These are phyloP conservation scores for Latheticus oryzae DNA, from an alignment of 2,888 invertebrate species.

Conservation along the genomic window DNA sequence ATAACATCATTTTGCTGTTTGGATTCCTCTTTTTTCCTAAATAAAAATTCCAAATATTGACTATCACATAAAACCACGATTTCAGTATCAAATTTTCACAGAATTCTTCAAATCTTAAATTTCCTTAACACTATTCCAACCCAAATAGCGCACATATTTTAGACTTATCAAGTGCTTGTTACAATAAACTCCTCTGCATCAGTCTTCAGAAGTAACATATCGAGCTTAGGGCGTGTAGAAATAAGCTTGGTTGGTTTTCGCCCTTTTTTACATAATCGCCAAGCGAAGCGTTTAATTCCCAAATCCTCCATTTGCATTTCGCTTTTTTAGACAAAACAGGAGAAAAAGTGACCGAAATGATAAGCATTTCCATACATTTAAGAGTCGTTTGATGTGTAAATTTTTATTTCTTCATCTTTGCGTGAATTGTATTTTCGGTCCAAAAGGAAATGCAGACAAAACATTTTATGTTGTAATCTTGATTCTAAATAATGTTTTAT, in stretches of 20 bases:
- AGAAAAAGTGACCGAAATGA: slow-evolving; percentile 4
- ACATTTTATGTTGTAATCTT: slow-evolving; percentile 9
- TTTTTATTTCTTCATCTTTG: neutral
- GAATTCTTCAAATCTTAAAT: too few species aligned
- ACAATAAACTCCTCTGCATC: slow-evolving; percentile 19
- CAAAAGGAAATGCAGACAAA: slow-evolving; percentile 15
- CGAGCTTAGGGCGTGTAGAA: slow-evolving; percentile 5
- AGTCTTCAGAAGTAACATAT: slow-evolving; percentile 15
- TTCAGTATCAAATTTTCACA: too few species aligned
- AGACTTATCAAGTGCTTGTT: slow-evolving; percentile 16
- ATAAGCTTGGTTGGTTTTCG: slow-evolving; percentile 4
- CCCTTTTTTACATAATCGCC: slow-evolving; percentile 25
- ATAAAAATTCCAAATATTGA: too few species aligned
- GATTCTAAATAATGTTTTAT: slow-evolving; percentile 19
- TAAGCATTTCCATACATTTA: too few species aligned
- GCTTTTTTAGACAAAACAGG: slow-evolving; percentile 13
- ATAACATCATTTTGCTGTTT: too few species aligned
- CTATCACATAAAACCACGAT: too few species aligned
- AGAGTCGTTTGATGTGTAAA: slow-evolving; percentile 14
- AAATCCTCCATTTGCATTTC: slow-evolving; percentile 22
- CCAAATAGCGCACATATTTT: too few species aligned
- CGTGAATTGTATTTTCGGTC: slow-evolving; percentile 3
- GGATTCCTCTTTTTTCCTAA: too few species aligned
- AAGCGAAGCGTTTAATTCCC: slow-evolving; percentile 31
- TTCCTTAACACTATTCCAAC: too few species aligned